Base-by-base conservation (phyloP, 64 coral and sea anemone genomes). In the Pocillopora verrucosa region DNA sequence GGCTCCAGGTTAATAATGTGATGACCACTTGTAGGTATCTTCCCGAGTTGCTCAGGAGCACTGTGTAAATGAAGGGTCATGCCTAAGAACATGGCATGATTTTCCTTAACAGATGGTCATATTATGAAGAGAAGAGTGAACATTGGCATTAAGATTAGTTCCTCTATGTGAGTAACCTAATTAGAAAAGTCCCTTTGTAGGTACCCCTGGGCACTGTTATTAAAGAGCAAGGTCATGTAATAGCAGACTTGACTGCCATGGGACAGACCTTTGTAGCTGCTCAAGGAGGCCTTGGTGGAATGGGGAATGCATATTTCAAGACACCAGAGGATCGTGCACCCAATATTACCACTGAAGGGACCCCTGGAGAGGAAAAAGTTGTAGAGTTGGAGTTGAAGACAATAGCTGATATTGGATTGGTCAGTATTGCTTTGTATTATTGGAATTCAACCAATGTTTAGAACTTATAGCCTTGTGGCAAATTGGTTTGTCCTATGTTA, bases 321-420 rank as follows among this genome's bases (percentile, higher is more conserved):
- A 89, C 97, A 60, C 74, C 97, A 15, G 61, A 82, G 36, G 79
- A 95, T 79, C 93, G 83, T 36, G 77, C 93, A 75, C 97, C 97
- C 80, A 56, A 89, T 60, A 16, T 62, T 9, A 77, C 78, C 36
- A 93, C 93, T 65, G 64, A 88, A 16, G 97, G 97, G 13, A 90
- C 88, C 24, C 85, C 79, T 93, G 97, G 97, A 74, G 88, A 95
- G 75, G 94, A 95, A 36, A 99, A 86, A 93, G 65, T 95, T 20
- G 74, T 99, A 61, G 97, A 95, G 79, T 56, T 99, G 61, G 97
- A 99, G 81, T 56, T 99, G 19, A 99, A 95, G 74, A 99, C 97
- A 37, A 99, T 99, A 69, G 97, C 97, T 86, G 97, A 99, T 89
- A 81, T 99, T 73, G 97, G 97, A 36, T 76, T 99, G 93, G 97